These are phyloP conservation scores for Cybosia mesomella DNA, from an alignment of 2,888 invertebrate species.

Conservation along the genomic window DNA sequence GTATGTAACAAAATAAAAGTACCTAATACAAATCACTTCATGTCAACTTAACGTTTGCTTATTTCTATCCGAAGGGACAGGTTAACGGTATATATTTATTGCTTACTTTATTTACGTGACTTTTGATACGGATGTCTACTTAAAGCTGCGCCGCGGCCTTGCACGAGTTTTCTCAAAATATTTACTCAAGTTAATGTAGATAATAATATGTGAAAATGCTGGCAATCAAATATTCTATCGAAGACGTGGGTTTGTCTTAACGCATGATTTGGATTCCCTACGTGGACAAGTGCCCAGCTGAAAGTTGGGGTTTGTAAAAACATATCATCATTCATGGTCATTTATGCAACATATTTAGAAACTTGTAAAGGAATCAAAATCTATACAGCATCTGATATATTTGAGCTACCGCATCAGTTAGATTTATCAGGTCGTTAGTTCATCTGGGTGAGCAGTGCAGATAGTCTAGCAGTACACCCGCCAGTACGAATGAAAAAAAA, in stretches of 20 bases:
- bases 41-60: slow-evolving; percentile 39
- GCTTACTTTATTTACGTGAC: slow-evolving; percentile 56
- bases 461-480: no score
- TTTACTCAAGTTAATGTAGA: slow-evolving; percentile 44
- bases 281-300: background rate
- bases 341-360: no score
- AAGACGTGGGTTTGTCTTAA: background rate
- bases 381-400: no score
- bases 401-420: no score
- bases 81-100: slow-evolving; percentile 51
- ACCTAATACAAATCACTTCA: slow-evolving; percentile 28
- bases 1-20: background rate
- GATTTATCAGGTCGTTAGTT: no score
- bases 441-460: no score
- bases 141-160: slow-evolving; percentile 41
- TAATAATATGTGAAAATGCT: background rate
- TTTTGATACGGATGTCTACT: slow-evolving; percentile 55
- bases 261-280: no score
- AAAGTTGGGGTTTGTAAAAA: background rate
- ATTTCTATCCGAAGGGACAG: slow-evolving; percentile 48
- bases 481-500: no score
- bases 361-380: no score
- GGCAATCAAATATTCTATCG: background rate
- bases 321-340: no score
- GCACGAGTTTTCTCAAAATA: slow-evolving; percentile 41